Base-by-base conservation (phyloP, 2,888 invertebrate genomes). In the Marasmarcha lunaedactyla region DNA sequence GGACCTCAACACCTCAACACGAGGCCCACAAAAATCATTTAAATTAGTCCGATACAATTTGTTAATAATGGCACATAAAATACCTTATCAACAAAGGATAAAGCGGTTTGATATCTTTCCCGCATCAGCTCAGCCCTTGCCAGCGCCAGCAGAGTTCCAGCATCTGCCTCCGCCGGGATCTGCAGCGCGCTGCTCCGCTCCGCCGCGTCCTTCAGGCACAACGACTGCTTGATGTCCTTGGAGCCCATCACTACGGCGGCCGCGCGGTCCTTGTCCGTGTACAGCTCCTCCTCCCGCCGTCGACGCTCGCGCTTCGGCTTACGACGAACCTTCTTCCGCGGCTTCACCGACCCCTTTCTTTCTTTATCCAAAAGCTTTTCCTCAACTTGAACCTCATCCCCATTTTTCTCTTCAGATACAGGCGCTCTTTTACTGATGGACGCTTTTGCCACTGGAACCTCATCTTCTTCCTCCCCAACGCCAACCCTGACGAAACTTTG, bases 201-300 rank as follows among this genome's bases (percentile, higher is more conserved):
- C 46, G 91, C 89, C 49, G 90, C 89, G 52, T 91, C 87, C 59
- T 94, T 95, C 51, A 92, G 81, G 58, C 88, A 92, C 46, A 94
- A 71, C 26, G 92, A 93, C 49, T 92, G 90, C 59, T 95, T 95
- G 46, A 95, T 95, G 60, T 95, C 95, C 46, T 88, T 89, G n/a
- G 89, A 90, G 0, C 93, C 93, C 86, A 92, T 87, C 56, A 93
- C 92, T 11, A 94, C 94, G 0, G 95, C 94, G 0, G 95, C 95
- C 0, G 95, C 95, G 4, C 95, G 84, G 63, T 95, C 95, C 59
- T 95, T 95, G 63, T 95, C 95, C 13, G 94, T 95, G 57, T 94
- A 95, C 14, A 92, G 71, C 58, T 95, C 95, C 51, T 94, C 93
- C 45, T 84, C 73, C 3, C 77, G 60, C 27, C 66, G 55, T 30